These are phyloP conservation scores for Baronia brevicornis DNA, from an alignment of 2,888 invertebrate genomes.

Conservation along the genomic window DNA sequence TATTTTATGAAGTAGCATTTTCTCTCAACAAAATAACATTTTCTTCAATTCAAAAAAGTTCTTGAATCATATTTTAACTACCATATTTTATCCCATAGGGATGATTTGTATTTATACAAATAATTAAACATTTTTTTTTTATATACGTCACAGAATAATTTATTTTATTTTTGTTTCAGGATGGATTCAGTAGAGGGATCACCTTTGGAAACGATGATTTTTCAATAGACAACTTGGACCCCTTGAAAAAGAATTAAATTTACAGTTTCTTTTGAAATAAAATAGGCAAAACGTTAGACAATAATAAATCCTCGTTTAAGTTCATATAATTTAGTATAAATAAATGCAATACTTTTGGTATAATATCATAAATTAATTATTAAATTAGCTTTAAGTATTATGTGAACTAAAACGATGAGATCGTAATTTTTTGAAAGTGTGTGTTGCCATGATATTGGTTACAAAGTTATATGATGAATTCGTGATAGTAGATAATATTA, in stretches of 20 bases:
- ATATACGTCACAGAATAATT: neutral
- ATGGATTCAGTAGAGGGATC: slow-evolving; percentile 91
- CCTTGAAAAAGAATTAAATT: slow-evolving; percentile 83
- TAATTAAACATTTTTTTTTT: neutral
- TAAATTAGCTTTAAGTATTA: slow-evolving; percentile 38
- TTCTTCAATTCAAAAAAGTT: no score
- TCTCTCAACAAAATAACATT: no score
- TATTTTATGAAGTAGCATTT: no score
- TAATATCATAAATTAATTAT: slow-evolving; percentile 30
- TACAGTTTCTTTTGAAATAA: slow-evolving; percentile 18
- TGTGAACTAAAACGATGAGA: slow-evolving; percentile 43
- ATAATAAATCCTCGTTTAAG: slow-evolving; percentile 35
- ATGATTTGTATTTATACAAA: neutral
- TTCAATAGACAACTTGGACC: slow-evolving; percentile 94
- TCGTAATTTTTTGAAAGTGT: slow-evolving; percentile 27
- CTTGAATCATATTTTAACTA: no score
- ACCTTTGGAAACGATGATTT: slow-evolving; percentile 95
- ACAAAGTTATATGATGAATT: slow-evolving; percentile 40
- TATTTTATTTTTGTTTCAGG: slow-evolving; percentile 77
- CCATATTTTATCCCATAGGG: no score
- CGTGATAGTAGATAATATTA: slow-evolving; percentile 48
- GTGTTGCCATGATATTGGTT: slow-evolving; percentile 69
- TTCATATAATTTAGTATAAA: slow-evolving; percentile 44
- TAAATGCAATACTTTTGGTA: slow-evolving; percentile 36
- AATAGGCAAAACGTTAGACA: slow-evolving; percentile 30